Evolutionary conservation across 2,888 invertebrate genomes (phyloP).

Genomic region (Elysia crispata): DNA sequence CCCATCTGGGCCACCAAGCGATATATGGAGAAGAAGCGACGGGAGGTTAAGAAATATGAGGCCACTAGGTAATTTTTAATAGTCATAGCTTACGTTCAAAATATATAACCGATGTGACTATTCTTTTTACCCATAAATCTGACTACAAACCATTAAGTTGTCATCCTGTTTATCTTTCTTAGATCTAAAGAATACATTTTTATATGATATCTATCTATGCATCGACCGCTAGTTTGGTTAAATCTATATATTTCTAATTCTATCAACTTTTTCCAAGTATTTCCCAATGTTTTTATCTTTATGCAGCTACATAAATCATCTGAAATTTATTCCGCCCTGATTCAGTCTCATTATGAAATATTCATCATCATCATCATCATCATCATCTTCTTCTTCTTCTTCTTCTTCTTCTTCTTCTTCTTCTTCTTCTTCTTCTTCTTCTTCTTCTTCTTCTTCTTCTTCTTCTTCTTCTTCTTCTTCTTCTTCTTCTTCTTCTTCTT

Average conservation of each 20-base stretch:
- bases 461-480: slow-evolving; percentile 40
- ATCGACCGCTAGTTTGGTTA: no score
- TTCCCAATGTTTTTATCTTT: no score
- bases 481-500: slow-evolving; percentile 48
- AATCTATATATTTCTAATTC: no score
- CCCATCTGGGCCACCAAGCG: slow-evolving; percentile 28
- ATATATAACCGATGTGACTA: no score
- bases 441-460: slow-evolving; percentile 43
- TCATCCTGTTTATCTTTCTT: no score
- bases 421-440: slow-evolving; percentile 38
- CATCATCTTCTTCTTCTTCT: slow-evolving; percentile 1
- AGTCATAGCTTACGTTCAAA: no score
- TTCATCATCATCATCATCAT: neutral
- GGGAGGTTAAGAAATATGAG: slow-evolving; percentile 14
- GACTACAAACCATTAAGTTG: neutral
- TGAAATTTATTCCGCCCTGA: slow-evolving; percentile 9
- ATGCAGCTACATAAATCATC: neutral
- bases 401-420: slow-evolving; percentile 25
- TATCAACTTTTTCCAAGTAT: no score
- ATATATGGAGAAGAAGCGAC: slow-evolving; percentile 14
- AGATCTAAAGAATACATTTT: no score
- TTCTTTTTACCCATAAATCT: neutral
- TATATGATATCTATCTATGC: no score
- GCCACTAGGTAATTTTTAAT: neutral
- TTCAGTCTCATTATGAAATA: neutral